Evolutionary conservation across 2,113 vertebrate genomes (phyloP), one percentile per base, ranked within the genome.

Genomic region (Platycercus adscitus): DNA sequence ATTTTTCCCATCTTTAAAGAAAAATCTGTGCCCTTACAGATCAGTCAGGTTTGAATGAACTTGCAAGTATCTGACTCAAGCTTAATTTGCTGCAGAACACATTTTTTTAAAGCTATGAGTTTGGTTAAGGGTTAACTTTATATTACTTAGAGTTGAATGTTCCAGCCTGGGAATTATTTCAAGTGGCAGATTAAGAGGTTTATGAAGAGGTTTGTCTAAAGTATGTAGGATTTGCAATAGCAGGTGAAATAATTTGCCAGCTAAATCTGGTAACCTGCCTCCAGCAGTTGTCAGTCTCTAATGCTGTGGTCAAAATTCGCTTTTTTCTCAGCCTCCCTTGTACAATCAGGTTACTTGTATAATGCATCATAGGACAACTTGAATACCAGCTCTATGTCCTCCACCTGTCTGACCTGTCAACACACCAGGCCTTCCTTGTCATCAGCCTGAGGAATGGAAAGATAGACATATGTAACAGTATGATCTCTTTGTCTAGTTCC

Each of bases 161-260:
- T 95, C 47, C 69, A 91, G 82, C 28, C 60, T 97, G 93, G 91
- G 86, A 89, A 96, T 92, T 86, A 66, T 94, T 92, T 96, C 91
- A 95, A 94, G 69, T 79, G 63, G 65, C 37, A 66, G 69, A 96
- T 92, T 93, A 95, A 91, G 91, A 83, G 49, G 68, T 81, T 92
- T 88, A 87, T 53, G 70, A 82, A 94, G 56, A 92, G 18, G 77
- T 89, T 95, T 96, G 82, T 94, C 58, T 86, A 77, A 96, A 94
- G 85, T 50, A 81, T 84, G 88, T 73, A 92, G 47, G 71, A 88
- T 96, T 93, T 95, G 88, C 81, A 86, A 33, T 44, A 72, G 33
- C 79, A 96, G 88, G 89, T 89, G 81, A 89, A 96, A 93, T 84
- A 75, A 76, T 90, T 95, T 93, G 76, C 93, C 76, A 77, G 72